These are phyloP conservation scores for Ailurus styani DNA, from an alignment of 2,113 vertebrate genomes.

Conservation along the genomic window DNA sequence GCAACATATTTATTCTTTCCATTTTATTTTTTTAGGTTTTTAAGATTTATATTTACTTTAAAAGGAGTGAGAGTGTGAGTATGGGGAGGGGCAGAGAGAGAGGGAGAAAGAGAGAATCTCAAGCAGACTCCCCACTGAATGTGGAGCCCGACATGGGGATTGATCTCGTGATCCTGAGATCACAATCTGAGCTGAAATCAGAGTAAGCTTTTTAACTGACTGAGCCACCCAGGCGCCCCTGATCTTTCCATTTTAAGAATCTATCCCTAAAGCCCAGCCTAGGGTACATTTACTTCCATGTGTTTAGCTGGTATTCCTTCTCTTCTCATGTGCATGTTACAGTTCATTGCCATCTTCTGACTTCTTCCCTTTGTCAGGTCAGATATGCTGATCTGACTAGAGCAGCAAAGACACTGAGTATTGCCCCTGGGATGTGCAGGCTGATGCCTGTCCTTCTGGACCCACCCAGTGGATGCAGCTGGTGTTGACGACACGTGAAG, in stretches of 20 bases:
- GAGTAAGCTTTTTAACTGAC: background rate
- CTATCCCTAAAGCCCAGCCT: background rate
- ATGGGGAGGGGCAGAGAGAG: background rate
- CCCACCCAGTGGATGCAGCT: background rate
- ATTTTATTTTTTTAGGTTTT: background rate
- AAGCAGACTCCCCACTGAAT: background rate
- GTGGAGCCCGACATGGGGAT: background rate
- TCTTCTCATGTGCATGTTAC: background rate
- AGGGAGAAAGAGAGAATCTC: background rate
- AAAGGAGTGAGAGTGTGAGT: background rate
- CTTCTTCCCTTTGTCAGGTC: background rate
- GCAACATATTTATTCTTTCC: background rate
- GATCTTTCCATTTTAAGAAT: background rate
- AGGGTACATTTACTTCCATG: background rate
- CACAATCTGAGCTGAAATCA: background rate
- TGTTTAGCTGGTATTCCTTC: background rate
- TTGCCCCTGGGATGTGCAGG: background rate
- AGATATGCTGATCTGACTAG: background rate
- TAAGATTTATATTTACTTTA: background rate
- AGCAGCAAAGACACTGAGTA: fast-evolving
- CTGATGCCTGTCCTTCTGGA: background rate
- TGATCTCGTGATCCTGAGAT: background rate
- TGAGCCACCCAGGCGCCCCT: background rate
- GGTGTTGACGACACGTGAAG: background rate
- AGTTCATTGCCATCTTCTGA: background rate